Base-by-base conservation (phyloP, 2,797 vertebrate genomes). In the Eidolon dupreanum region DNA sequence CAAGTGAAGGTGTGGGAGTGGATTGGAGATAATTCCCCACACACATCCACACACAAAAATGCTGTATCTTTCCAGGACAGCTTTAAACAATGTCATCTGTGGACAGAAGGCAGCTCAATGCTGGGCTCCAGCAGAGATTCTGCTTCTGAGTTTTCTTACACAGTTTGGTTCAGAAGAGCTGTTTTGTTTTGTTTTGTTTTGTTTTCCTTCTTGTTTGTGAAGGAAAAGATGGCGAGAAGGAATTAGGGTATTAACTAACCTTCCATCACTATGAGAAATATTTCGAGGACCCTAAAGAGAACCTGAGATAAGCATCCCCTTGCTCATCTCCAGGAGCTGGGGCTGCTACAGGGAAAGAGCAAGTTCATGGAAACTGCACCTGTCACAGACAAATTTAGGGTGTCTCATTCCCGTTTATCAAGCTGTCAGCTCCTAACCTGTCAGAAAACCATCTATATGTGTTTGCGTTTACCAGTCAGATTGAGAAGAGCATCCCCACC, bases 401-500 rank as follows among this genome's bases (percentile, higher is more conserved):
- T 92, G 94, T 95, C 93, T 96, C 81, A 2, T 97, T 96, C 79
- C 96, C 82, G 5, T 97, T 97, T 97, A 97, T 97, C 97, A 97
- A 98, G 96, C 94, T 98, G 97, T 97, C 97, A 97, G 31, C 83
- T 79, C 43, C 86, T 63, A 92, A 95, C 92, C 92, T 93, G 88
- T 97, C 97, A 97, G 94, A 95, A 98, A 97, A 84, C 81, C 83
- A 81, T 88, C 90, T 73, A 89, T 93, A 95, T 63, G 49, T 74
- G 92, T 96, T 94, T 59, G 78, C 65, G 87, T 97, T 43, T 88
- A 38, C 92, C 75, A 57, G 43, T 94, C 73, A 73, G 94, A 90
- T 78, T 78, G 90, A 94, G 61, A 10, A 3, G 36, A 1, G 22
- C 70, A 33, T 89, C 71, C 51, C 59, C 0, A 0, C 94, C 93